These are phyloP conservation scores for Apteryx mantelli DNA, from an alignment of 2,113 vertebrate genomes.

Conservation along the genomic window DNA sequence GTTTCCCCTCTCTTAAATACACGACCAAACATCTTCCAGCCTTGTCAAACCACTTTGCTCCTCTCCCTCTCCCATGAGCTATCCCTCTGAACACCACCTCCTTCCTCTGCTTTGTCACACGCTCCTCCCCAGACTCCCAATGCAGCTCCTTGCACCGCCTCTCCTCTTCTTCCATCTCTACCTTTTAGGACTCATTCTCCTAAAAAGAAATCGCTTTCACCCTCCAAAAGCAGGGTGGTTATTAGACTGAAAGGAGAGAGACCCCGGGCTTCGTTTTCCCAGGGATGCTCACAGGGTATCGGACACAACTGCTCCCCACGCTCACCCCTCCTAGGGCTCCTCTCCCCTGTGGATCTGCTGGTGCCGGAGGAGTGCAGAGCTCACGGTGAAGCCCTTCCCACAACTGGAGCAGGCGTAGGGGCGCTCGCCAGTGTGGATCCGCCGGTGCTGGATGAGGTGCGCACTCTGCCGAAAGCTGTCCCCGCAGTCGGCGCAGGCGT, in stretches of 20 bases:
- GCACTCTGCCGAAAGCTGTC: conserved; percentile 56
- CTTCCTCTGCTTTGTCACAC: rapidly evolving
- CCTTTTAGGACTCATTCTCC: background rate
- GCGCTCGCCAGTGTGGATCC: conserved; percentile 47
- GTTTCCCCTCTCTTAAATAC: background rate
- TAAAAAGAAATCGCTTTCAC: background rate
- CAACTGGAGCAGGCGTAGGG: conserved; percentile 11
- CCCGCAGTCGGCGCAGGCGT: background rate
- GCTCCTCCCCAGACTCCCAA: background rate
- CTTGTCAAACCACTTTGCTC: background rate
- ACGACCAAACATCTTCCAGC: background rate
- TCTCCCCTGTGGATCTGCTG: background rate
- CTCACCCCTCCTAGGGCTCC: background rate
- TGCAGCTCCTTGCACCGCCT: rapidly evolving
- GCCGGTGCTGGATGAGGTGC: conserved; percentile 55
- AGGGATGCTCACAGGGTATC: background rate
- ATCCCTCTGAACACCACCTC: rapidly evolving
- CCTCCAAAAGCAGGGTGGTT: rapidly evolving
- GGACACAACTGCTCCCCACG: background rate
- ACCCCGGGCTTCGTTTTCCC: background rate
- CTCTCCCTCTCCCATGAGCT: background rate
- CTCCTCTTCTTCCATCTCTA: background rate
- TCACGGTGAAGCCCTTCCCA: conserved; percentile 37
- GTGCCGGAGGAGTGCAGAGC: conserved; percentile 46
- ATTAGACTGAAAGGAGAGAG: rapidly evolving